These are phyloP conservation scores for Drosophila imparisetae DNA, from an alignment of 2,888 invertebrate species.

Conservation along the genomic window DNA sequence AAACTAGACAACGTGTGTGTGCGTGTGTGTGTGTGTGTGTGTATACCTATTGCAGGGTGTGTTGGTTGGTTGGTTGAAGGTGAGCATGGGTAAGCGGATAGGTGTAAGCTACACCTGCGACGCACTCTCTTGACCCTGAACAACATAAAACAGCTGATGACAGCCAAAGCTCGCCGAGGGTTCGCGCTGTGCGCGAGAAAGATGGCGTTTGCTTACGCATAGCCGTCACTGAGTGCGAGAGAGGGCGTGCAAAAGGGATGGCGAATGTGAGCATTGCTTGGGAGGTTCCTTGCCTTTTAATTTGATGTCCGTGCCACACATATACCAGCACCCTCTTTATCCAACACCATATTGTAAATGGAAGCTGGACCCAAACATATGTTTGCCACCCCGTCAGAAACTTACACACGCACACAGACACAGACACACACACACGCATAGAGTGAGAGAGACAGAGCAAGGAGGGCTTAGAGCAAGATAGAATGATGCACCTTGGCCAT, in stretches of 20 bases:
- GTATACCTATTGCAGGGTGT: conserved; percentile 6
- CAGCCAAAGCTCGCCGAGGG: conserved; percentile 44
- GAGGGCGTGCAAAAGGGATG: conserved; percentile 3
- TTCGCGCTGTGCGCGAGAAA: conserved; percentile 27
- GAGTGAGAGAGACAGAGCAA: neutral
- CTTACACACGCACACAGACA: neutral
- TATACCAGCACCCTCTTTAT: conserved; percentile 2
- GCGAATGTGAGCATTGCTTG: conserved; percentile 22
- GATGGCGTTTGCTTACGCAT: conserved; percentile 20
- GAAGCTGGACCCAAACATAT: conserved; percentile 71
- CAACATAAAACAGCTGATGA: conserved; percentile 79
- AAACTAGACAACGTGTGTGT: conserved; percentile 49
- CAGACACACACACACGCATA: neutral
- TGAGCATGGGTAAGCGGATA: neutral
- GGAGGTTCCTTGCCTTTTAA: conserved; percentile 41
- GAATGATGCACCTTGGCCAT: conserved; percentile 26
- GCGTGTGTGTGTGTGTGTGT: neutral
- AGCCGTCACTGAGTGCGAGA: conserved; percentile 7
- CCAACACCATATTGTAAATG: conserved; percentile 70
- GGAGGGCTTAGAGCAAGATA: neutral
- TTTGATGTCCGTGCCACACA: conserved; percentile 43
- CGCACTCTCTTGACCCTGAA: conserved; percentile 75
- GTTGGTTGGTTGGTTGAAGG: neutral
- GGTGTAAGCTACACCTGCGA: conserved; percentile 52
- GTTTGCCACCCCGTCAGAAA: conserved; percentile 62